Percentiles rank a stretch among this genome's conserved stretches.
Conservation (phyloP, 2,113 vertebrate genomes). For the Strix aluco region DNA sequence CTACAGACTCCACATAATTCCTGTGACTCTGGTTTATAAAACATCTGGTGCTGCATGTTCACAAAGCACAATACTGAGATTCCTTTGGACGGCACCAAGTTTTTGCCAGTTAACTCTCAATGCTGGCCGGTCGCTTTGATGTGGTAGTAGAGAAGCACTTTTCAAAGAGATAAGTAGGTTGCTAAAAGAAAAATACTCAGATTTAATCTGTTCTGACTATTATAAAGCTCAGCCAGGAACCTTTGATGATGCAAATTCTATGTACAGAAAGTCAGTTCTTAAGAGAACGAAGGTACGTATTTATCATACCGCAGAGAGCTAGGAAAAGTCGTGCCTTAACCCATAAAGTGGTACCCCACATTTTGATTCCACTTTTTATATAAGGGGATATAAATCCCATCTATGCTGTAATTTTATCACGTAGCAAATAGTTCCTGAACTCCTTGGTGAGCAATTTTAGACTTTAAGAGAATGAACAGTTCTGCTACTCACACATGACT, state of each 20-base stretch:
- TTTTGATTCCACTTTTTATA: not conserved
- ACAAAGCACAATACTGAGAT: rapidly evolving
- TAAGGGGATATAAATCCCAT: not conserved
- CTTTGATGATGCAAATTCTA: not conserved
- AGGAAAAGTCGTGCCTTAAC: not conserved
- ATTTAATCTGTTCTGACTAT: not conserved
- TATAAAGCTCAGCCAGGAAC: not conserved
- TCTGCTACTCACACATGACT: slow-evolving; percentile 91
- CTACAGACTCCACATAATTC: not conserved
- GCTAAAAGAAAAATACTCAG: not conserved
- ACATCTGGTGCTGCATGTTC: rapidly evolving
- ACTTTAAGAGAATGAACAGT: not conserved
- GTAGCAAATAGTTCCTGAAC: not conserved
- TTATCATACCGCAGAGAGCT: not conserved
- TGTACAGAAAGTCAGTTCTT: not conserved
- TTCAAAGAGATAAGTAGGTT: not conserved
- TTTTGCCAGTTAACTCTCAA: not conserved
- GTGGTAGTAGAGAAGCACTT: not conserved
- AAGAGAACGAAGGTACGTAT: not conserved
- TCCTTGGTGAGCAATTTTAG: not conserved
- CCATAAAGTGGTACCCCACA: not conserved
- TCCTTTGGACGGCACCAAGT: not conserved
- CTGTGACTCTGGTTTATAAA: rapidly evolving
- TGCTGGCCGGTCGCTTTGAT: not conserved
- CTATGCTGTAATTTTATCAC: rapidly evolving